These are phyloP conservation scores for Athalia rosae DNA, from an alignment of 2,888 invertebrate species.

Conservation along the genomic window DNA sequence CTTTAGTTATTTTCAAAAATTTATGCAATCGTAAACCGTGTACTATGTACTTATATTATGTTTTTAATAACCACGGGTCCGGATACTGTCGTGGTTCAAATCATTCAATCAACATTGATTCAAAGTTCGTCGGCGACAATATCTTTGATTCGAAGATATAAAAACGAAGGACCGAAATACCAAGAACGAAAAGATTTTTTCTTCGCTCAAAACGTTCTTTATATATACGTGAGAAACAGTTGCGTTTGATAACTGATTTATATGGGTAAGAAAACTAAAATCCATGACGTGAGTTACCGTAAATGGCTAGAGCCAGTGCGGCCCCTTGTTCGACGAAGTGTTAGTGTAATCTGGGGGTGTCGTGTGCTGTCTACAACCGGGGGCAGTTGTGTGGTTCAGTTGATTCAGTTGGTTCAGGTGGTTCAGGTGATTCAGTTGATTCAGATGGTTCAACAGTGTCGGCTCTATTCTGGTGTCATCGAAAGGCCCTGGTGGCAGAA, in stretches of 20 bases:
- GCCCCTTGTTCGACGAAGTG: slow-evolving; percentile 70
- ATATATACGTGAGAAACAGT: slow-evolving; percentile 15
- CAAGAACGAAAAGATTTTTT: slow-evolving; percentile 32
- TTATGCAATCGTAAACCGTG: too few relatives aligned
- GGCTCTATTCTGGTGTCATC: slow-evolving; percentile 72
- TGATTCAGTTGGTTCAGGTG: slow-evolving; percentile 64
- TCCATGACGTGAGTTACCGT: slow-evolving; percentile 74
- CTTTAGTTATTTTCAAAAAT: too few relatives aligned
- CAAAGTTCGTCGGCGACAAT: not conserved
- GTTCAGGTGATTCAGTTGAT: slow-evolving; percentile 43
- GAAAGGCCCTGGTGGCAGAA: slow-evolving; percentile 68
- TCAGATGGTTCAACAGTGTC: slow-evolving; percentile 71
- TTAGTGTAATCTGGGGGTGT: slow-evolving; percentile 73
- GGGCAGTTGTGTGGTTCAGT: slow-evolving; percentile 65
- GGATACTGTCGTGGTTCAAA: too few relatives aligned
- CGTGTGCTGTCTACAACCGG: slow-evolving; percentile 73
- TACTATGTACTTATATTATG: too few relatives aligned
- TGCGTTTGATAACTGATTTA: slow-evolving; percentile 25
- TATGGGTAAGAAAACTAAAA: slow-evolving; percentile 60
- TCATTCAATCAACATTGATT: not conserved
- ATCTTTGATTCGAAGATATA: not conserved
- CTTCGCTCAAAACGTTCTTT: slow-evolving; percentile 12
- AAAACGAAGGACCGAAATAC: slow-evolving; percentile 41
- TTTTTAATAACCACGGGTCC: too few relatives aligned
- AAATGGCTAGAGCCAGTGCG: slow-evolving; percentile 72